phyloP scores from a whole-genome alignment of 2,888 invertebrate species.

The Sycophila texana region DNA sequence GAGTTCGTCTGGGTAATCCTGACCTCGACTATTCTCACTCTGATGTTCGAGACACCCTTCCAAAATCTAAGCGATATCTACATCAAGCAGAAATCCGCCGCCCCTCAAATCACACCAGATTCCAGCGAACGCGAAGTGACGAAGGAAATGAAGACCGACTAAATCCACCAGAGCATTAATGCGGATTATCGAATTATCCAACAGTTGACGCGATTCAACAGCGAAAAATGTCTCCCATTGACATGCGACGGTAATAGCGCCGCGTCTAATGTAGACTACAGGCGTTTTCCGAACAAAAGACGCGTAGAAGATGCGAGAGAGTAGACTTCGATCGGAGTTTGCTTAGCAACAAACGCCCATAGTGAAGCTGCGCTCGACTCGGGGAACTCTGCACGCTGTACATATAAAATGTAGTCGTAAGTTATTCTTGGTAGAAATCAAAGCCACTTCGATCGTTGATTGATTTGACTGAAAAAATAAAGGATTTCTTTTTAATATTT shows the following conservation, averaged over 20 bases:
- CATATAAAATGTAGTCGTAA: constrained; percentile 11
- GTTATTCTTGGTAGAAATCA: constrained; percentile 15
- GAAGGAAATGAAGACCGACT: constrained; percentile 56
- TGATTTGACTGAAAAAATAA: neutral
- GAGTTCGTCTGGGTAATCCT: constrained; percentile 79
- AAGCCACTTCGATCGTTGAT: neutral
- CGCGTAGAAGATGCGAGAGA: no score
- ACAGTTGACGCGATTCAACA: neutral
- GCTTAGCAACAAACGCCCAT: no score
- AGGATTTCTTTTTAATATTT: no score
- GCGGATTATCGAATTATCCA: neutral
- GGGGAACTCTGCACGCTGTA: constrained; percentile 2
- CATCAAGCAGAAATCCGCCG: constrained; percentile 66
- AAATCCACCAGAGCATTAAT: neutral
- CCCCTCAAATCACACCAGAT: neutral
- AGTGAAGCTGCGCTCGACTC: constrained; percentile 1
- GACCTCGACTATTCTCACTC: constrained; percentile 79
- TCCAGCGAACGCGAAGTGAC: constrained; percentile 51
- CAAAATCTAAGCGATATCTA: constrained; percentile 81
- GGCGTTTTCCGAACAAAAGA: neutral
- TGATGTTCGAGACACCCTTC: constrained; percentile 83
- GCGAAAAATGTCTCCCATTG: constrained; percentile 31
- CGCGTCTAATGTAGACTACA: neutral
- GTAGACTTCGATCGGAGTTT: no score
- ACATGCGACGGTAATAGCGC: neutral